Evolutionary conservation across 2,113 vertebrate species (phyloP).

Genomic region (Acrocephalus arundinaceus): DNA sequence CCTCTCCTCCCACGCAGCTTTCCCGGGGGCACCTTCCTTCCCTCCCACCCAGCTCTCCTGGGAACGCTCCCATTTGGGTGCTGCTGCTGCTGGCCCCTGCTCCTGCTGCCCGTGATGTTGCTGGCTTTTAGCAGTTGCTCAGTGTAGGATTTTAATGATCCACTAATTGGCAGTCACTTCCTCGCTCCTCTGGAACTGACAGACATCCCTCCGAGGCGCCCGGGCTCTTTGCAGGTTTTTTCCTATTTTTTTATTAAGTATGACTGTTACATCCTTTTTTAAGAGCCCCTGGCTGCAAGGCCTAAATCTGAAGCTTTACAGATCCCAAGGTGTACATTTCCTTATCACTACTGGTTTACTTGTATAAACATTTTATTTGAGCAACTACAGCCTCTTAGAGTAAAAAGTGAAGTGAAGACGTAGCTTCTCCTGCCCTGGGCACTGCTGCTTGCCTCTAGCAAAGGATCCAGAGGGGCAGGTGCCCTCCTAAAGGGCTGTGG

Average conservation of each 20-base stretch:
- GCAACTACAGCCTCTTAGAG: constrained; percentile 11
- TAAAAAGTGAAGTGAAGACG: not conserved
- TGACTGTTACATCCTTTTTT: constrained; percentile 21
- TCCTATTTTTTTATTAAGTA: not conserved
- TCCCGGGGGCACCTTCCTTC: not conserved
- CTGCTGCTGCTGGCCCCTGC: constrained; percentile 53
- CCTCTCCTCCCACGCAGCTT: not conserved
- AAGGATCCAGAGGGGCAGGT: not conserved
- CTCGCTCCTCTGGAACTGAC: not conserved
- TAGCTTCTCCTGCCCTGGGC: not conserved
- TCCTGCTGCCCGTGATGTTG: not conserved
- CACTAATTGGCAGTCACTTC: not conserved
- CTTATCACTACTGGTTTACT: constrained; percentile 39
- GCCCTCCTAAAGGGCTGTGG: not conserved
- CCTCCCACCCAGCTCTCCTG: not conserved
- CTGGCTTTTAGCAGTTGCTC: constrained; percentile 39
- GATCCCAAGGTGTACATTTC: constrained; percentile 59
- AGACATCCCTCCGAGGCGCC: not conserved
- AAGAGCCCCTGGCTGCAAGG: not conserved
- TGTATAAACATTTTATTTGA: constrained; percentile 46
- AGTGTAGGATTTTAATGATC: constrained; percentile 2
- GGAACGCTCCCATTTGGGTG: not conserved
- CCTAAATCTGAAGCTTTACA: constrained; percentile 45
- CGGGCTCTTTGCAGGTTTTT: constrained; percentile 8
- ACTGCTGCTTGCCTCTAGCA: not conserved